These are phyloP conservation scores for Fistularia tabacaria DNA, from an alignment of 2,797 vertebrate genomes.

Conservation along the genomic window DNA sequence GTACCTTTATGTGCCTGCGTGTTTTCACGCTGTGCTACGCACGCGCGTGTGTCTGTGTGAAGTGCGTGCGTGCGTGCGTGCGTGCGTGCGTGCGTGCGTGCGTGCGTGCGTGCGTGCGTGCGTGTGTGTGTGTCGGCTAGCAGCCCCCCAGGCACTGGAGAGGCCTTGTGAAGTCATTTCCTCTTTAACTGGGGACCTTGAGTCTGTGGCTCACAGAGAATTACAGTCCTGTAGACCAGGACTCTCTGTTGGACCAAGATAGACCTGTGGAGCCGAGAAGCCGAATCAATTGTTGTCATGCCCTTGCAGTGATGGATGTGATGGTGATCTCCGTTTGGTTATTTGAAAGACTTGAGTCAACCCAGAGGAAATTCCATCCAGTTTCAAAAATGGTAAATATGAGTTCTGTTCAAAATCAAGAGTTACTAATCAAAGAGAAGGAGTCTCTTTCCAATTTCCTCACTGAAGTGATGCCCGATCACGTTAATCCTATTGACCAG, in stretches of 20 bases:
- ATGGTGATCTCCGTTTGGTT: too few species aligned
- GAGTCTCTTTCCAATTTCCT: too few species aligned
- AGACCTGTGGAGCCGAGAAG: neutral
- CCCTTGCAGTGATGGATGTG: too few species aligned
- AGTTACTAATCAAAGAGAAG: too few species aligned
- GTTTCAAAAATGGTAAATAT: too few species aligned
- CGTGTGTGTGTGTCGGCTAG: slow-evolving; percentile 21
- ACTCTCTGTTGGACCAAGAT: slow-evolving; percentile 3
- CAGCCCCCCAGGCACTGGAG: slow-evolving; percentile 16
- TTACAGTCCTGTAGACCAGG: slow-evolving; percentile 20
- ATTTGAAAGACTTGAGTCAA: too few species aligned
- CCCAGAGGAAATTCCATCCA: too few species aligned
- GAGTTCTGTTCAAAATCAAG: too few species aligned
- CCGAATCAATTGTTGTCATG: neutral
- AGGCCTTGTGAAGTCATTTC: slow-evolving; percentile 60
- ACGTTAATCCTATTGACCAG: too few species aligned
- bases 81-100: slow-evolving; percentile 1
- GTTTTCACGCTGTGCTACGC: slow-evolving; percentile 3
- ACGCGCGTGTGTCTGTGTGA: too few species aligned
- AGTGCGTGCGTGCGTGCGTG: slow-evolving; percentile 8
- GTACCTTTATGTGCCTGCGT: slow-evolving; percentile 6
- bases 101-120: slow-evolving; percentile 21
- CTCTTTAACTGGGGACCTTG: slow-evolving; percentile 39
- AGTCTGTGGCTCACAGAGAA: slow-evolving; percentile 22
- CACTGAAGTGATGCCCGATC: too few species aligned